Percentiles rank a stretch among this genome's conserved stretches.
Evolutionary conservation across 2,113 vertebrate genomes (phyloP).

Genomic region (Scalopus aquaticus): DNA sequence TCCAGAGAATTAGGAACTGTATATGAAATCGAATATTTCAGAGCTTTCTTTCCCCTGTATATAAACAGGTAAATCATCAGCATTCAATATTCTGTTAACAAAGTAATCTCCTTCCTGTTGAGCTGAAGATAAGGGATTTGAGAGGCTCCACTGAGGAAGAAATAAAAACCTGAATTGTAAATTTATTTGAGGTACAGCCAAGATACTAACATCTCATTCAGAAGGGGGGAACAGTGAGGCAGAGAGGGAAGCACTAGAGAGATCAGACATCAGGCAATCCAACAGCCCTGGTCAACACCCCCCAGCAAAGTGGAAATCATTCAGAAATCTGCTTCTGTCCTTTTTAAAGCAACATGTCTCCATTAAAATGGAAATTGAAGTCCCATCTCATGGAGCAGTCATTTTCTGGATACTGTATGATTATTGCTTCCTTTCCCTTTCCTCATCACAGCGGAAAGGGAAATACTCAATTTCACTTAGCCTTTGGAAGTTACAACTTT

Average conservation of each 20-base stretch:
- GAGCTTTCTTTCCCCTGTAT: not conserved
- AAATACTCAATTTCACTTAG: not conserved
- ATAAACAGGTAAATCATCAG: slow-evolving; percentile 67
- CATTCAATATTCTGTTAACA: slow-evolving; percentile 64
- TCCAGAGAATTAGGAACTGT: not conserved
- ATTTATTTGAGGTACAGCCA: slow-evolving; percentile 51
- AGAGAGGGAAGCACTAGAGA: not conserved
- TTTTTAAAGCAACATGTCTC: slow-evolving; percentile 25
- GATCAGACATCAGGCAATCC: not conserved
- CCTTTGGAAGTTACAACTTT: not conserved
- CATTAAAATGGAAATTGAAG: slow-evolving; percentile 35
- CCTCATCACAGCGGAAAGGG: not conserved
- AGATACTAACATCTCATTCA: slow-evolving; percentile 41
- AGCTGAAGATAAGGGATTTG: slow-evolving; percentile 68
- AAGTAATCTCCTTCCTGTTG: slow-evolving; percentile 69
- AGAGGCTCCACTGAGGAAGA: slow-evolving; percentile 32
- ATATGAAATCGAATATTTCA: not conserved
- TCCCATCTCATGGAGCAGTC: not conserved
- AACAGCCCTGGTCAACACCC: not conserved
- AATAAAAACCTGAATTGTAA: slow-evolving; percentile 55
- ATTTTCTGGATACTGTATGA: not conserved
- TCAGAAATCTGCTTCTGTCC: slow-evolving; percentile 24
- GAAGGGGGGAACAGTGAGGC: not conserved
- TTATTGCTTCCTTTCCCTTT: not conserved
- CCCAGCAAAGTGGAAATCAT: not conserved